Evolutionary conservation across 2,888 invertebrate genomes (phyloP).

Genomic region (Hemicrepidius hirtus): DNA sequence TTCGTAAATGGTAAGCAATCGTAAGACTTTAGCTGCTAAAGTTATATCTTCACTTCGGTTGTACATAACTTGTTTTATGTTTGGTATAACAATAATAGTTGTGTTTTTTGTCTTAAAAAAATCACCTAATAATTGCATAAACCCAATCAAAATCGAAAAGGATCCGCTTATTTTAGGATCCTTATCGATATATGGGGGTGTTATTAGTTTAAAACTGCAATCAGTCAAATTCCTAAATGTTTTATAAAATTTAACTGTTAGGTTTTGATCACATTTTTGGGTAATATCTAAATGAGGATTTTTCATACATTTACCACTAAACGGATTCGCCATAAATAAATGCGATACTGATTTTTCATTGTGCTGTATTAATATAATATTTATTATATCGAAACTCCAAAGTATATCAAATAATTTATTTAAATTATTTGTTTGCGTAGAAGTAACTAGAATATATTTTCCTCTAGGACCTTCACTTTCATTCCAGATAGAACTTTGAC

Average conservation of each 20-base stretch:
- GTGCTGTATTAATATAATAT: not conserved
- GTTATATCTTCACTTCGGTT: not conserved
- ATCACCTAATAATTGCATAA: not conserved
- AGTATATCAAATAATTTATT: not conserved
- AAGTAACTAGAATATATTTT: not conserved
- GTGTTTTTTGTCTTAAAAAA: not conserved
- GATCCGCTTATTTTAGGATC: not conserved
- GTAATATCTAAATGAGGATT: not conserved
- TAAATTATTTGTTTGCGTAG: not conserved
- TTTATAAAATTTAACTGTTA: not conserved
- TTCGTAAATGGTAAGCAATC: too few species aligned
- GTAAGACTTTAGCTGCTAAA: too few species aligned
- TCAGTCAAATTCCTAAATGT: not conserved
- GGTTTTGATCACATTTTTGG: not conserved
- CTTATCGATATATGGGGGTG: not conserved
- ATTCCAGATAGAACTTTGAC: not conserved
- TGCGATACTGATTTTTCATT: not conserved
- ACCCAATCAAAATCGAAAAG: too few species aligned
- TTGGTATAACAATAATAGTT: not conserved
- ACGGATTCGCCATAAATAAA: not conserved
- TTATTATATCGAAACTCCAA: not conserved
- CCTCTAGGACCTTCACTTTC: not conserved
- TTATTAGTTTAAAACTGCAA: not conserved
- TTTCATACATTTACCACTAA: not conserved
- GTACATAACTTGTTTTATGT: not conserved